Evolutionary conservation across 2,888 invertebrate species (phyloP).

Genomic region (Dolichopus griseipennis): DNA sequence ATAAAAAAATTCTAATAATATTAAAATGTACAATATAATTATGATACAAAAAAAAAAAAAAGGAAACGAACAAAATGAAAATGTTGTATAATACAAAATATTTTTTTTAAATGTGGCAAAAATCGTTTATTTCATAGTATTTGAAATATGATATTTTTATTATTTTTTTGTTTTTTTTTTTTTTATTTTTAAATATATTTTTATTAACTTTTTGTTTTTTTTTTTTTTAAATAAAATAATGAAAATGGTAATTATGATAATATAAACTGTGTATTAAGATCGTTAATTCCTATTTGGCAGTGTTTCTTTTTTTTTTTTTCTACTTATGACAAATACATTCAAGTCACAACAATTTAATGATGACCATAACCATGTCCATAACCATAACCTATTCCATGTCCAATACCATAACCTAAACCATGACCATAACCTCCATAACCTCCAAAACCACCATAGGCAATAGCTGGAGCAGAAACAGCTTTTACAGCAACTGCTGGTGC

Average conservation of each 20-base stretch:
- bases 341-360: background rate
- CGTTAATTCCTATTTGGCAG: constrained; percentile 1
- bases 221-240: background rate
- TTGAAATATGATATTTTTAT: background rate
- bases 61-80: background rate
- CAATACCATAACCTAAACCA: constrained; percentile 13
- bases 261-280: background rate
- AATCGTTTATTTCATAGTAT: background rate
- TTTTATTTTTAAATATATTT: background rate
- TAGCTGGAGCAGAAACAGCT: constrained; percentile 8
- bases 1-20: background rate
- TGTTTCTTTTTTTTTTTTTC: background rate
- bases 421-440: constrained; percentile 14
- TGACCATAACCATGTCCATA: constrained; percentile 13
- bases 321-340: too few species aligned
- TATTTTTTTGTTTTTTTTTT: too few species aligned
- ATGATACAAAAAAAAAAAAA: background rate
- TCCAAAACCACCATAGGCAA: constrained; percentile 12
- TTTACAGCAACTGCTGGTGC: constrained; percentile 14
- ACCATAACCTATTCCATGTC: constrained; percentile 14
- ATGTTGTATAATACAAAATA: background rate
- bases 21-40: background rate
- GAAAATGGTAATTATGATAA: background rate
- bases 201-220: background rate
- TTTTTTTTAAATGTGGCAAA: background rate